Base-by-base conservation (phyloP, 1,140 invertebrate species). In the Drosophila albomicans region DNA sequence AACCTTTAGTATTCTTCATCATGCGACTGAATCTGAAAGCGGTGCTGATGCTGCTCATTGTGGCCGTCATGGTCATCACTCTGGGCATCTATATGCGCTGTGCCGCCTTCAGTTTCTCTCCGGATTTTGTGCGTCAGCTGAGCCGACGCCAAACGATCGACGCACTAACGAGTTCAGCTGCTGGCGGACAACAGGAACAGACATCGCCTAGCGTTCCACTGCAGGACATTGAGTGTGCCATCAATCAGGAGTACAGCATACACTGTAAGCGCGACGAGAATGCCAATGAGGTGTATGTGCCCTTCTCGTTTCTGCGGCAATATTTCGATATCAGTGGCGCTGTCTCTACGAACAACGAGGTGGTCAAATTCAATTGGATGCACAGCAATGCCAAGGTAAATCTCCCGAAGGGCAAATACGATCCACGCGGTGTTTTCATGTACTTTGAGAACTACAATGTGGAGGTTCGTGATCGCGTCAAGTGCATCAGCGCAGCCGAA, bases 401-500 rank as follows among this genome's bases (percentile, higher is more conserved):
- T 86, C 95, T 96, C 82, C 98, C 98, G 0, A 97, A 96, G 86
- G 95, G 95, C 15, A 97, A 96, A 79, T 99, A 99, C 92, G 96
- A 98, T 86, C 95, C 98, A 0, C 94, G 94, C 11, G 97, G 98
- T 10, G 96, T 97, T 0, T 99, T 98, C 92, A 97, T 98, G 93
- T 98, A 98, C 75, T 99, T 99, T 94, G 98, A 98, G 90, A 98
- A 98, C 92, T 99, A 99, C 92, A 99, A 99, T 93, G 98, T 99
- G 0, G 98, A 99, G 93, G 90, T 94, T 0, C 94, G 99, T 43
- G 98, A 99, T 81, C 93, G 98, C 52, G 98, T 99, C 0, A 99
- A 99, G 93, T 99, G 98, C 92, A 96, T 99, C 75, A 98, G 97
- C 93, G 98, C 96, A 0, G 95, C 95, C 10, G 96, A 98, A 91